Base-by-base conservation (phyloP, 2,113 vertebrate species). In the Oplegnathus fasciatus region DNA sequence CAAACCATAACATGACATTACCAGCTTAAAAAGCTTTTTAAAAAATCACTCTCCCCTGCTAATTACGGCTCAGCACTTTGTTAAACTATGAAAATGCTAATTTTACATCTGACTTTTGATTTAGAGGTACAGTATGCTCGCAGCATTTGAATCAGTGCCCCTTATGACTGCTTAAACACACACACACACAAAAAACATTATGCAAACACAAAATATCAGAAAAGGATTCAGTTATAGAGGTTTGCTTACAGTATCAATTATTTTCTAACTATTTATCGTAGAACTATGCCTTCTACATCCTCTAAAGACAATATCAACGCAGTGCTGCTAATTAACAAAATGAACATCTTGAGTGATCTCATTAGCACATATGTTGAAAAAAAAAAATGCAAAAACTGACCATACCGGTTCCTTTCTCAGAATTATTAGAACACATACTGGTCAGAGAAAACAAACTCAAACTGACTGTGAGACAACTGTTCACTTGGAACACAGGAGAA, bases 1-100 rank as follows among this genome's bases (percentile, higher is more conserved):
- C 79, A 83, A 92, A 87, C 73, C 80, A 86, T 85, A 91, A 82
- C 64, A 92, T 83, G 88, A 78, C 79, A 92, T 86, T 87, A 91
- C 34, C 50, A 78, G 54, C 82, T 73, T 84, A 52, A 73, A 92
- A 93, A 86, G 48, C 80, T 71, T 87, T 88, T 80, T 76, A 64
- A 82, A 85, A 73, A 84, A 79, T 2, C 0, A 54, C 55, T 60
- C 52, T 58, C 0, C 71, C 70, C 13, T 64, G 74, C 73, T 72
- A 91, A 94, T 0, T 3, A 91, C 68, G 57, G 22, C 44, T 64
- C 17, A 82, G 78, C 0, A 9, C 42, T 28, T 91, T 78, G 66
- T 40, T 69, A 84, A 86, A 76, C 80, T 86, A 78, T 86, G 80
- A 48, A 86, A 87, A 52, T 84, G 40, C 76, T 91, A 86, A 95